phyloP scores from a whole-genome alignment of 1,140 invertebrate species.

The Glossosoma conforme region DNA sequence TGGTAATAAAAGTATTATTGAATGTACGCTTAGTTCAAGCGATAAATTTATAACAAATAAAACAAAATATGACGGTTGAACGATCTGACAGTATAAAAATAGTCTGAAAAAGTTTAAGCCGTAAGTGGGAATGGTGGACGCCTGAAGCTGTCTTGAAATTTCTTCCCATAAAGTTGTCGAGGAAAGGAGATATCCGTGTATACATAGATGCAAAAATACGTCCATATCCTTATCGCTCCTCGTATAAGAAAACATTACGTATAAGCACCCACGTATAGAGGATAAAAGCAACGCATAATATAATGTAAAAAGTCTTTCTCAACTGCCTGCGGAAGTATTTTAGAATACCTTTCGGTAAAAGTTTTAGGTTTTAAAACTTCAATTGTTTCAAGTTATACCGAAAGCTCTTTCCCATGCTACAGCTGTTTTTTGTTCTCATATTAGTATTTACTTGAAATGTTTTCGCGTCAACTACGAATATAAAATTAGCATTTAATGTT shows the following conservation, averaged over 20 bases:
- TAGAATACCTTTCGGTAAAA: neutral
- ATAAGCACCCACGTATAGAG: conserved; percentile 5
- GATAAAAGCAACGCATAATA: conserved; percentile 21
- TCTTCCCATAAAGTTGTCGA: conserved; percentile 23
- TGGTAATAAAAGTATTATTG: neutral
- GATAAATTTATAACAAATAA: neutral
- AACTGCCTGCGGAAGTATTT: conserved; percentile 7
- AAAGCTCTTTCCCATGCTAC: too few species aligned
- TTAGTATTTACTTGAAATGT: too few species aligned
- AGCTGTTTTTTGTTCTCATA: too few species aligned
- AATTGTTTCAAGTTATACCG: conserved; percentile 15
- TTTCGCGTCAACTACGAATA: too few species aligned
- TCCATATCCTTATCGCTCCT: conserved; percentile 16
- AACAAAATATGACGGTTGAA: neutral
- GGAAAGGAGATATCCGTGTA: conserved; percentile 15
- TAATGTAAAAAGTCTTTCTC: conserved; percentile 14
- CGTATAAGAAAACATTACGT: conserved; percentile 22
- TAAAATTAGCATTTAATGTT: too few species aligned
- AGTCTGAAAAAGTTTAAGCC: conserved; percentile 17
- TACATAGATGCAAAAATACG: conserved; percentile 21
- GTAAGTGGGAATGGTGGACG: conserved; percentile 10
- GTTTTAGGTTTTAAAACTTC: conserved; percentile 12
- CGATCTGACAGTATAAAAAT: conserved; percentile 16
- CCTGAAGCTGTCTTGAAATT: conserved; percentile 18
- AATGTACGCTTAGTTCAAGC: neutral